These are phyloP conservation scores for Magallana angulata DNA, from an alignment of 1,140 invertebrate species.

Conservation along the genomic window DNA sequence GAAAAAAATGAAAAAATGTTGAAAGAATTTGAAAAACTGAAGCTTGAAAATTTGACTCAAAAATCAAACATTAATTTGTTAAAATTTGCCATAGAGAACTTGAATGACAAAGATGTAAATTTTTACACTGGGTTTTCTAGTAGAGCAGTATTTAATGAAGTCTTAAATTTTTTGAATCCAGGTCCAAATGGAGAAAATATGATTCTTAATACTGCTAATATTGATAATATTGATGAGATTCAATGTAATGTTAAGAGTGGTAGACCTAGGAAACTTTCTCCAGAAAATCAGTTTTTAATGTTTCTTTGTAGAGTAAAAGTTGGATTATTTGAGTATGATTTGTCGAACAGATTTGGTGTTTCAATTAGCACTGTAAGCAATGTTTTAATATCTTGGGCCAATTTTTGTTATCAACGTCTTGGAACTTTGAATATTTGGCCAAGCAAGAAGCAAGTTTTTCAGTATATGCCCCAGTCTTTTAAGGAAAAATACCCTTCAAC, in stretches of 20 bases:
- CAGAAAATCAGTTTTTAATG: slow-evolving; percentile 7
- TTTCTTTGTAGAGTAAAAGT: not conserved
- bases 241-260: not conserved
- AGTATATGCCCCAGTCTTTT: not conserved
- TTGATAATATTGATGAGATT: not conserved
- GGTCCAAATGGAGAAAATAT: slow-evolving; percentile 30
- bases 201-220: not conserved
- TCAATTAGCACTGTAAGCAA: too few species aligned
- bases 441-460: too few species aligned
- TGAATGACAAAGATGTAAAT: not conserved
- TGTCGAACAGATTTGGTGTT: not conserved
- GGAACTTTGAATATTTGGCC: too few species aligned
- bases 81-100: not conserved
- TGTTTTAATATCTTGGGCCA: too few species aligned
- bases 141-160: not conserved
- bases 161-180: slow-evolving; percentile 15
- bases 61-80: not conserved
- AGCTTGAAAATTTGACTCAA: not conserved
- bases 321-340: not conserved
- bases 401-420: too few species aligned
- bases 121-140: slow-evolving; percentile 7
- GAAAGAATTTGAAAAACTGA: not conserved
- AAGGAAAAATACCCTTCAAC: too few species aligned
- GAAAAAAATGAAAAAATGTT: not conserved
- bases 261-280: not conserved